Conservation (phyloP, 2,888 invertebrate genomes). For the Ectemnius lituratus region DNA sequence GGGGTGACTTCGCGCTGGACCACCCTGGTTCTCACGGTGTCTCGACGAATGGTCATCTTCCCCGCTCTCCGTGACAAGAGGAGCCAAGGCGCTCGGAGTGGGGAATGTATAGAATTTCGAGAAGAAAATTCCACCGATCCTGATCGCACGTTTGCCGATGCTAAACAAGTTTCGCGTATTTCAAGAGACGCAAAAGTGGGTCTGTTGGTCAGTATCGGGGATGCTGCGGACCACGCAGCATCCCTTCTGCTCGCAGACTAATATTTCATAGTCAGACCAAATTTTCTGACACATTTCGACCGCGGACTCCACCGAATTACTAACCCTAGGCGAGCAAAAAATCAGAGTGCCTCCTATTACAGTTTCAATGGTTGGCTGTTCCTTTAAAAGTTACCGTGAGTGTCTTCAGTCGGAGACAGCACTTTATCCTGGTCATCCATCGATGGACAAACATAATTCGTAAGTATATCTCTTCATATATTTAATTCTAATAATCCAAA, state of each 20-base stretch:
- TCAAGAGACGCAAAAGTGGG: conserved; percentile 58
- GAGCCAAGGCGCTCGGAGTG: conserved; percentile 37
- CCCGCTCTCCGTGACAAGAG: conserved; percentile 47
- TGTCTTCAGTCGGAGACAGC: too few relatives aligned
- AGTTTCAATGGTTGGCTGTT: neutral
- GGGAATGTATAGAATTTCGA: conserved; percentile 53
- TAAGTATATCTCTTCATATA: neutral
- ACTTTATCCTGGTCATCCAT: neutral
- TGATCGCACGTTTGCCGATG: conserved; percentile 50
- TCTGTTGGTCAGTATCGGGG: conserved; percentile 68
- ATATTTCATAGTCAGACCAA: conserved; percentile 39
- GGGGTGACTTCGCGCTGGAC: conserved; percentile 60
- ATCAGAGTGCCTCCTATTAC: conserved; percentile 15
- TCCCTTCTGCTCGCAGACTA: conserved; percentile 56
- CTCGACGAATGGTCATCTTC: conserved; percentile 65
- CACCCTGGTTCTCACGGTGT: conserved; percentile 73
- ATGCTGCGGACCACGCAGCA: conserved; percentile 70
- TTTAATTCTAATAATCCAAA: too few relatives aligned
- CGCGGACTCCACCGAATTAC: conserved; percentile 24
- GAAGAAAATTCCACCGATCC: conserved; percentile 60
- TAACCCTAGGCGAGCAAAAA: conserved; percentile 38
- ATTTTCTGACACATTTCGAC: conserved; percentile 35
- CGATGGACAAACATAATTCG: neutral
- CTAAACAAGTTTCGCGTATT: conserved; percentile 67
- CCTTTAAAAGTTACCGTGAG: too few relatives aligned